A percentile compares a stretch with the other conserved stretches of the same genome.
Conservation (phyloP, 2,113 vertebrate genomes). For the Ceyx melanurus region DNA sequence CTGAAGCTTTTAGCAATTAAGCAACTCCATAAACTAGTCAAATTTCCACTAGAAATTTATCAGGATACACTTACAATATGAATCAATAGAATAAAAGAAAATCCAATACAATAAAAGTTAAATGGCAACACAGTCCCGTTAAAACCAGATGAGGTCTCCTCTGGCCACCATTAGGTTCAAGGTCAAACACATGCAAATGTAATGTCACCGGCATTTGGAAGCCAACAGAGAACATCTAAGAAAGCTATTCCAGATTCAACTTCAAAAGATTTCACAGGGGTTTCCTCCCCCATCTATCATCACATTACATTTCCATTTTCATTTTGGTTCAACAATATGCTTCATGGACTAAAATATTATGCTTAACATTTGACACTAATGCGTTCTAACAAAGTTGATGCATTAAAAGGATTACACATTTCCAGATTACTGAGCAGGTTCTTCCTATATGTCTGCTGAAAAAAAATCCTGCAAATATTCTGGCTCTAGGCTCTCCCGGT, state of each 20-base stretch:
- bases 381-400: conserved; percentile 4
- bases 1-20: background rate
- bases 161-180: background rate
- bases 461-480: background rate
- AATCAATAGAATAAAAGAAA: background rate
- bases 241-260: background rate
- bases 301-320: background rate
- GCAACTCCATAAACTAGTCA: background rate
- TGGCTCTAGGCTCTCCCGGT: background rate
- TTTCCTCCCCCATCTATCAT: background rate
- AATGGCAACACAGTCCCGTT: background rate
- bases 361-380: conserved; percentile 60
- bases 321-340: conserved; percentile 12
- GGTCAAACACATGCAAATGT: background rate
- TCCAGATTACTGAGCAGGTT: conserved; percentile 50
- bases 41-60: background rate
- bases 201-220: background rate
- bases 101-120: background rate
- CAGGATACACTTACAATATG: background rate
- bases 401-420: conserved; percentile 54
- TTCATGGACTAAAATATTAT: conserved; percentile 1
- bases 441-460: conserved; percentile 16
- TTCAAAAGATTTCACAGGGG: background rate
- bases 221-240: background rate
- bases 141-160: background rate